Percentiles rank a stretch among this genome's conserved stretches.
Conservation (phyloP, 1,140 invertebrate genomes). For the Dreissena rostriformis region DNA sequence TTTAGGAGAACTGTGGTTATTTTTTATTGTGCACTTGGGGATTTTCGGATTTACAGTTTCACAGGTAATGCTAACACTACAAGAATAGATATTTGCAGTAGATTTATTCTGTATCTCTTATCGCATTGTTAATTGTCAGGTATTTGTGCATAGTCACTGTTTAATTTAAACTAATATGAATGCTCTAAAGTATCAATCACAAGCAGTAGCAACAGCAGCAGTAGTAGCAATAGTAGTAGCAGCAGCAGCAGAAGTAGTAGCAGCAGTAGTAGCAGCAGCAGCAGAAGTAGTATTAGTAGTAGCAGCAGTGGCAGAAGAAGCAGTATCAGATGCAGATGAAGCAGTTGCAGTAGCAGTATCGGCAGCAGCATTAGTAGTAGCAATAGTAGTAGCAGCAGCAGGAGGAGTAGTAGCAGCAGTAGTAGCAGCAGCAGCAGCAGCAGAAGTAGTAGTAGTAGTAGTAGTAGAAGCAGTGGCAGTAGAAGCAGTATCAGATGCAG, state of each 20-base stretch:
- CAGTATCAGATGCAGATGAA: slow-evolving; percentile 5
- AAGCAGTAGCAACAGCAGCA: too few species aligned
- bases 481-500: slow-evolving; percentile 1
- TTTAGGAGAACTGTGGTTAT: neutral
- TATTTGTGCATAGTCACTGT: too few species aligned
- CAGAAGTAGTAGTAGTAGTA: neutral
- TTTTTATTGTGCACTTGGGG: neutral
- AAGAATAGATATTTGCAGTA: too few species aligned
- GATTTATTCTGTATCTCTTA: too few species aligned
- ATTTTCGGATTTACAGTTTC: neutral
- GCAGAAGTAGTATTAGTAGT: too few species aligned
- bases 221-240: too few species aligned
- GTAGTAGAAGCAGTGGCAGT: neutral
- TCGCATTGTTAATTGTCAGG: too few species aligned
- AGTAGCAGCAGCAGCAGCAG: neutral
- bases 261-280: too few species aligned
- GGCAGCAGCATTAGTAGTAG: neutral
- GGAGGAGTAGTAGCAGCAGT: neutral
- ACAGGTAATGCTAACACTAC: neutral
- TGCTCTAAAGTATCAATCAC: too few species aligned
- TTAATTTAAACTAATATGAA: too few species aligned
- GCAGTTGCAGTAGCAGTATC: slow-evolving; percentile 17
- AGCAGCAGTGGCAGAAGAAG: neutral
- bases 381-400: neutral
- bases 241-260: too few species aligned